phyloP scores from a whole-genome alignment of 1,140 invertebrate genomes.

The Drosophila subobscura region DNA sequence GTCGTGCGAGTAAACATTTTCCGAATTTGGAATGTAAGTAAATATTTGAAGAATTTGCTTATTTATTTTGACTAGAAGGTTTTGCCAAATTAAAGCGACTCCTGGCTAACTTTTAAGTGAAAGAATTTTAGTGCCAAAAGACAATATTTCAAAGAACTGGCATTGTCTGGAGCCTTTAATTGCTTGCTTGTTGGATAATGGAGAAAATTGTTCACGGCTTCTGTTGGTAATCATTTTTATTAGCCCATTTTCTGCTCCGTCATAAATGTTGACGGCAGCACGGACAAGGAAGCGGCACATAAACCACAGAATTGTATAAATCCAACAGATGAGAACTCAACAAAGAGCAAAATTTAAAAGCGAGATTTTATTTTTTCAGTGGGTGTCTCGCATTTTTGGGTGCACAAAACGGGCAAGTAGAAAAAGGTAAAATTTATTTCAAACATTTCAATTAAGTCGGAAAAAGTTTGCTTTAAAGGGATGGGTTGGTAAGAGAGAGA shows the following conservation, averaged over 20 bases:
- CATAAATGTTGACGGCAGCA: slow-evolving; percentile 31
- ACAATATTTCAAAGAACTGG: background rate
- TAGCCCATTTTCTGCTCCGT: slow-evolving; percentile 29
- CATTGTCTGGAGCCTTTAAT: slow-evolving; percentile 10
- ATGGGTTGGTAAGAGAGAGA: no score
- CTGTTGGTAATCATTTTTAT: slow-evolving; percentile 15
- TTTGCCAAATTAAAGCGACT: no score
- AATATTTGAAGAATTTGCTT: no score
- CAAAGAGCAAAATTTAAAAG: background rate
- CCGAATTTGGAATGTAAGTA: no score
- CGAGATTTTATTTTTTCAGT: no score
- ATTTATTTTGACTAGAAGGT: no score
- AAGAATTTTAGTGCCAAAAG: background rate
- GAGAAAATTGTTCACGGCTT: slow-evolving; percentile 24
- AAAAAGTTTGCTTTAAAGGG: no score
- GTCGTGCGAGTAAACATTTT: no score
- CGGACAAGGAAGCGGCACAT: slow-evolving; percentile 19
- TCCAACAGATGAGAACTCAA: slow-evolving; percentile 5
- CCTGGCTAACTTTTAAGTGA: background rate
- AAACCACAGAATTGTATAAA: slow-evolving; percentile 32
- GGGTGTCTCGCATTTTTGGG: no score
- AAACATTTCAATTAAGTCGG: no score
- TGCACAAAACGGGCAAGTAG: no score
- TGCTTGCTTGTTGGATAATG: background rate
- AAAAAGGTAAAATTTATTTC: no score